A percentile compares a stretch with the other conserved stretches of the same genome.
Conservation (phyloP, 2,888 invertebrate genomes). For the Cephus sareptanus region DNA sequence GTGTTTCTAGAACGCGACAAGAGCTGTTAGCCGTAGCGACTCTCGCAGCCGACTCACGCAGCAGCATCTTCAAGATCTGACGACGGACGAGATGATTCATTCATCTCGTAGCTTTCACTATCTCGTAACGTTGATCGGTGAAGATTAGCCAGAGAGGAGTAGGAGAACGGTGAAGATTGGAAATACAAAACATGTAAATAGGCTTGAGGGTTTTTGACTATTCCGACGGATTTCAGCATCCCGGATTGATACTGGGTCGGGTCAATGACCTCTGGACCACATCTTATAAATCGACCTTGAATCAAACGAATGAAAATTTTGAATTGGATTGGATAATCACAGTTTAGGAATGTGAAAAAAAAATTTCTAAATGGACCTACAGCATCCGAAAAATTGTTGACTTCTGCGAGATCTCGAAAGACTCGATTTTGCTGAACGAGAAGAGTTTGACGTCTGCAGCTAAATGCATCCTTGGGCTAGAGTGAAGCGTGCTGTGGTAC, state of each 20-base stretch:
- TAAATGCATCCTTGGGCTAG: slow-evolving; percentile 36
- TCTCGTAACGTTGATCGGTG: not conserved
- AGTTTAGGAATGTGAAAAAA: not conserved
- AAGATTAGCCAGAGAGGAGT: not conserved
- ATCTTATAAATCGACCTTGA: not conserved
- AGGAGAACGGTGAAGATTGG: not conserved
- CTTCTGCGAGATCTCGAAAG: not conserved
- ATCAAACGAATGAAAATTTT: not conserved
- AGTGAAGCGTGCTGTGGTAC: slow-evolving; percentile 11
- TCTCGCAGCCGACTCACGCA: not conserved
- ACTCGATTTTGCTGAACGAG: not conserved
- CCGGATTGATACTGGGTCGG: not conserved
- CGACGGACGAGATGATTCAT: not conserved
- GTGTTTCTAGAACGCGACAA: slow-evolving; percentile 35
- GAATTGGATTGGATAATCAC: not conserved
- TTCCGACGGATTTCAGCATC: not conserved
- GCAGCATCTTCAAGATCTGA: not conserved
- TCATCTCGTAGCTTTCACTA: not conserved
- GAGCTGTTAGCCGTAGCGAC: no score
- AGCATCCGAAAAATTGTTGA: not conserved
- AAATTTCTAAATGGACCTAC: not conserved
- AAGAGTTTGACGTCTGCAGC: slow-evolving; percentile 27
- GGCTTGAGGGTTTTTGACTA: not conserved
- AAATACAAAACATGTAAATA: not conserved
- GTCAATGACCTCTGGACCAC: not conserved